phyloP scores from a whole-genome alignment of 2,797 vertebrate genomes.

The Tympanoctomys barrerae region DNA sequence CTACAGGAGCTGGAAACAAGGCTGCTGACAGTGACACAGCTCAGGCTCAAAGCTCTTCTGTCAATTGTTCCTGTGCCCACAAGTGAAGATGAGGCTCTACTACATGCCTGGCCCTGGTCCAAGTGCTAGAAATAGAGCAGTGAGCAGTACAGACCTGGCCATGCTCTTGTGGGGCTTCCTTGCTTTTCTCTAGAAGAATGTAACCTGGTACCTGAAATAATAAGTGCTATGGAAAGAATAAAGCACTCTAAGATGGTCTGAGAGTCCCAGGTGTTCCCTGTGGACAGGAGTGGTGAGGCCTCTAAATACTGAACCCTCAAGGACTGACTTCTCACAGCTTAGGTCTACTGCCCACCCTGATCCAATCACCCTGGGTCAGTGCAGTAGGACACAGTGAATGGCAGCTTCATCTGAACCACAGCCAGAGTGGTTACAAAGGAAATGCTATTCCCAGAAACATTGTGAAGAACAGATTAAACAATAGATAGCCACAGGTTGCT shows the following conservation, averaged over 20 bases:
- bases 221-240: neutral
- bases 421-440: neutral
- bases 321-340: neutral
- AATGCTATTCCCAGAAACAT: conserved; percentile 14
- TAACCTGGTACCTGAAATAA: neutral
- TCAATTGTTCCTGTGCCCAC: neutral
- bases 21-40: neutral
- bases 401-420: neutral
- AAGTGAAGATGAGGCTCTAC: neutral
- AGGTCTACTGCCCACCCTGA: neutral
- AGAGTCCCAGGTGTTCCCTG: neutral
- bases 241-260: neutral
- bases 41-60: neutral
- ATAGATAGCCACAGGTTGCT: neutral
- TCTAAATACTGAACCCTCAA: neutral
- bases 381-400: neutral
- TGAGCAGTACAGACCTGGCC: neutral
- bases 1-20: neutral
- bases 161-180: neutral
- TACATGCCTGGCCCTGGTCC: neutral
- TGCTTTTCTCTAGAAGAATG: neutral
- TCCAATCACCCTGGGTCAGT: neutral
- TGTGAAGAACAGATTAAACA: neutral
- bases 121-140: neutral
- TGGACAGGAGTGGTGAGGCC: accelerated